Evolutionary conservation across 2,888 invertebrate genomes (phyloP), one percentile per base, ranked within the genome.

Genomic region (Caenorhabditis imperialis): DNA sequence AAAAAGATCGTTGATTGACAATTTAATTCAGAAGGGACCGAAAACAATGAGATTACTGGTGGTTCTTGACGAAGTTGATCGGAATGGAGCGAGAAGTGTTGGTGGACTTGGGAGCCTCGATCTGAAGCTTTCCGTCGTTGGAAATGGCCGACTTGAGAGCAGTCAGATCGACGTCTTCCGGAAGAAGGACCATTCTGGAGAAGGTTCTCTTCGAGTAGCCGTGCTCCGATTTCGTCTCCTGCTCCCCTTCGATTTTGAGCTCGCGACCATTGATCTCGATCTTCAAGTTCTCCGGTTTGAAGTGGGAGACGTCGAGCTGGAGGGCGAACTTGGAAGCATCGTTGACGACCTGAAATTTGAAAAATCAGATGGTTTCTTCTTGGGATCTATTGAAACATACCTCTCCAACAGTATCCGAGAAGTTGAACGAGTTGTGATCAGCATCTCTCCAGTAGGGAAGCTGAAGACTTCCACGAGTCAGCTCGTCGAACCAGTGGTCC

Each of bases 231-330:
- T 62, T 55, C 14, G 33, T 30, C 45, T 78, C 74, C 14, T 78
- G 78, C 16, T 53, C 45, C 35, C 78, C 78, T 33, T 75, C 65
- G 42, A 78, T 61, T 25, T 57, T 72, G 25, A 78, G 58, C 20
- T 65, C 44, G n/a, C 62, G 40, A 16, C 73, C 75, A 10, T 75
- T 65, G 45, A 78, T 45, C 16, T 72, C 37, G 27, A 78, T 73
- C 23, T 69, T 78, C 20, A 78, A 44, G 30, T 78, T 58, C 42
- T 78, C 78, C 16, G 78, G 78, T 27, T 63, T 72, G 62, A 76
- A 76, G n/a, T 76, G 69, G 7, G 50, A 50, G 33, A 75, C 71
- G 35, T 75, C 61, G 37, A 75, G 38, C 25, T 55, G 37, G 38
- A 75, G 55, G n/a, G 63, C 54, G 45, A 75, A 75, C 30, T 65